phyloP scores from a whole-genome alignment of 2,888 invertebrate genomes.

The Amphiduros pacificus region DNA sequence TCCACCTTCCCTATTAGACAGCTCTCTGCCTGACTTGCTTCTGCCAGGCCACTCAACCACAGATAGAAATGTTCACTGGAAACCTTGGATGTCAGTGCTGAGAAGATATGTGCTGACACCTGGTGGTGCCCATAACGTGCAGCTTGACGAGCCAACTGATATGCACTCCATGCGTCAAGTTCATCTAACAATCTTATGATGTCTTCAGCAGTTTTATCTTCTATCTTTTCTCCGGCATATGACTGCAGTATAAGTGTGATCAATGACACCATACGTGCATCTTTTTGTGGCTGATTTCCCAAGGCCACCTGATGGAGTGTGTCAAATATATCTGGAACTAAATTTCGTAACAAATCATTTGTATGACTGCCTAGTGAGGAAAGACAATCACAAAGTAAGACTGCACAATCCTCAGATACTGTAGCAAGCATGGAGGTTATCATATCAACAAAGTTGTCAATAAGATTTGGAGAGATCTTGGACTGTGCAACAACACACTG shows the following conservation, averaged over 20 bases:
- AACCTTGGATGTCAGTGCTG: conserved; percentile 63
- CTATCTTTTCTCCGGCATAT: conserved; percentile 3
- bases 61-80: conserved; percentile 87
- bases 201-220: neutral
- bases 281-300: no score
- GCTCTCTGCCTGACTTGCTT: conserved; percentile 58
- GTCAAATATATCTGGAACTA: conserved; percentile 63
- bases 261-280: conserved; percentile 67
- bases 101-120: conserved; percentile 70
- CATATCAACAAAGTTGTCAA: no score
- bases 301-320: no score
- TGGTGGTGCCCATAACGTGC: conserved; percentile 79
- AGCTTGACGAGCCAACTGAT: conserved; percentile 83
- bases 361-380: conserved; percentile 74
- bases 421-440: no score
- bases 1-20: conserved; percentile 37
- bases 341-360: conserved; percentile 65
- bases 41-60: conserved; percentile 80
- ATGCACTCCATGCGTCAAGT: conserved; percentile 75
- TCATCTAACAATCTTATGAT: conserved; percentile 6
- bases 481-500: no score
- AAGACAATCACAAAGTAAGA: conserved; percentile 72
- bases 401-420: conserved; percentile 38
- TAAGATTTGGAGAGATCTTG: no score
- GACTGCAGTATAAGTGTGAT: conserved; percentile 83